Percentiles rank a stretch among this genome's conserved stretches.
phyloP scores from a whole-genome alignment of 2,888 invertebrate species.

The Isotomurus palustris region DNA sequence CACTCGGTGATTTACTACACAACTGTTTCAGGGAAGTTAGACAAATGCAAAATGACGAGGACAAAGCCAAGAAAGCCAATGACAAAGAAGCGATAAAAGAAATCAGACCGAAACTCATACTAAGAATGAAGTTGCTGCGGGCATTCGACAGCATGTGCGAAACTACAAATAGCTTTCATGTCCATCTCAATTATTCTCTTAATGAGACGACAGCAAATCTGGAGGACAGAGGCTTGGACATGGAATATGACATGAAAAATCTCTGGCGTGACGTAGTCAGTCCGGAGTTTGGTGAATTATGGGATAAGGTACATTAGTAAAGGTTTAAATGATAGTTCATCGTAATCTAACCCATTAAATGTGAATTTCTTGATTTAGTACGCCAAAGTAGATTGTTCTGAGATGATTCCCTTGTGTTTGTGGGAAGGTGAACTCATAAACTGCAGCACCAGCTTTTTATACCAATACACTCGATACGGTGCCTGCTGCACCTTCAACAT shows the following conservation, averaged over 20 bases:
- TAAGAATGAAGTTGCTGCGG: slow-evolving; percentile 23
- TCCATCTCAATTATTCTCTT: slow-evolving; percentile 27
- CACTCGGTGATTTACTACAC: neutral
- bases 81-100: slow-evolving; percentile 4
- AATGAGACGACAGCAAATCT: slow-evolving; percentile 16
- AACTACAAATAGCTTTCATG: slow-evolving; percentile 26
- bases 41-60: too few species aligned
- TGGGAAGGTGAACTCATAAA: slow-evolving; percentile 61
- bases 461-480: slow-evolving; percentile 74
- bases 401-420: slow-evolving; percentile 65
- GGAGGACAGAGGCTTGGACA: neutral
- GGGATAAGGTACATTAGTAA: slow-evolving; percentile 65
- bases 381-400: too few species aligned
- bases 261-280: neutral
- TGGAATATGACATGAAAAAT: neutral
- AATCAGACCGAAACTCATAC: slow-evolving; percentile 2
- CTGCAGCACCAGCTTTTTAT: slow-evolving; percentile 68
- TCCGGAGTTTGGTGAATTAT: slow-evolving; percentile 19
- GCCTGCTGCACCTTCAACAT: slow-evolving; percentile 55
- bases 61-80: too few species aligned
- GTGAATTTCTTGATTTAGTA: too few species aligned
- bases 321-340: too few species aligned
- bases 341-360: too few species aligned
- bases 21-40: neutral
- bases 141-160: slow-evolving; percentile 32